Conservation (phyloP, 2,113 vertebrate species). For the Sus scrofa region T2T-Sscrofa CM000819.6:132582501-132583000, state of each 20-base stretch:
- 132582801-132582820: neutral
- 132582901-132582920: neutral
- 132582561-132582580: too few relatives aligned
- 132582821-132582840: neutral
- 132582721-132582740: conserved; percentile 12
- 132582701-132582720: neutral
- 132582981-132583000: neutral
- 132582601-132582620: neutral
- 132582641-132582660: neutral
- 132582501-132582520: too few relatives aligned
- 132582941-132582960: neutral
- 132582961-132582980: neutral
- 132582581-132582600: neutral
- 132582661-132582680: conserved; percentile 14
- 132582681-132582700: neutral
- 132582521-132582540: too few relatives aligned
- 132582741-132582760: neutral
- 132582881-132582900: neutral
- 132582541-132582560: too few relatives aligned
- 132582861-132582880: neutral
- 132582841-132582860: neutral
- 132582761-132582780: neutral
- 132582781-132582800: neutral
- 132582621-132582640: neutral
- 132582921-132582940: neutral